phyloP scores from a whole-genome alignment of 2,888 invertebrate genomes.

The Furcula furcula region DNA sequence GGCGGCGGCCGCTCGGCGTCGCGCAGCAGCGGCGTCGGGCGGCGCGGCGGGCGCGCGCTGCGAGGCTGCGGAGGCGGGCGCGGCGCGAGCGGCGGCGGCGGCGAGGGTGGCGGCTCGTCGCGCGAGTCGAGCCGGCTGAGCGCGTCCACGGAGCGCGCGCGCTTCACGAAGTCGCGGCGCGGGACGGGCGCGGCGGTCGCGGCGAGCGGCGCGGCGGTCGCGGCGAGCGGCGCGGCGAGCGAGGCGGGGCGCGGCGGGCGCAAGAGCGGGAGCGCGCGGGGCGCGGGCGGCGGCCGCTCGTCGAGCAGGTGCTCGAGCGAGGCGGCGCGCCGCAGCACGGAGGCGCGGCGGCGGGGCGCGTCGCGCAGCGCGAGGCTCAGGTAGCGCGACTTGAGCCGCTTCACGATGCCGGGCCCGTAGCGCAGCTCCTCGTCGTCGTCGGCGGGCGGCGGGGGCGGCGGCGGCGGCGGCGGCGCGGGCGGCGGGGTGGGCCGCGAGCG shows the following conservation, averaged over 20 bases:
- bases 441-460: slow-evolving; percentile 50
- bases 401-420: slow-evolving; percentile 96
- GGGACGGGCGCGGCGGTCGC: slow-evolving; percentile 37
- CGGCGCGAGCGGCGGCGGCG: slow-evolving; percentile 44
- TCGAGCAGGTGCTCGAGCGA: slow-evolving; percentile 93
- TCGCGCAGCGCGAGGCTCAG: slow-evolving; percentile 92
- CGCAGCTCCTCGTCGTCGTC: slow-evolving; percentile 87
- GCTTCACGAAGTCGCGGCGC: slow-evolving; percentile 86
- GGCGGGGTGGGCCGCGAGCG: slow-evolving; percentile 45
- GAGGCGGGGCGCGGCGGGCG: slow-evolving; percentile 54
- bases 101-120: slow-evolving; percentile 84
- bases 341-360: slow-evolving; percentile 84
- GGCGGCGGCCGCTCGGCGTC: slow-evolving; percentile 88
- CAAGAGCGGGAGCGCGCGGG: slow-evolving; percentile 30
- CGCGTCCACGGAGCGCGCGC: slow-evolving; percentile 93
- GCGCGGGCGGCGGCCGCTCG: slow-evolving; percentile 69
- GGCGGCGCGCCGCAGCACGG: slow-evolving; percentile 90
- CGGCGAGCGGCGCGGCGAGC: slow-evolving; percentile 44
- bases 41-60: slow-evolving; percentile 73
- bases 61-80: slow-evolving; percentile 69
- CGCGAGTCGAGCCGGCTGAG: slow-evolving; percentile 84
- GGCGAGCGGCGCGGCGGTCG: slow-evolving; percentile 33
- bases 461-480: slow-evolving; percentile 37
- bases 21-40: slow-evolving; percentile 74
- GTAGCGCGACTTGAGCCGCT: slow-evolving; percentile 92